Evolutionary conservation across 2,888 invertebrate genomes (phyloP), one percentile per base, ranked within the genome.

Genomic region (Eudasyphora cyanicolor): DNA sequence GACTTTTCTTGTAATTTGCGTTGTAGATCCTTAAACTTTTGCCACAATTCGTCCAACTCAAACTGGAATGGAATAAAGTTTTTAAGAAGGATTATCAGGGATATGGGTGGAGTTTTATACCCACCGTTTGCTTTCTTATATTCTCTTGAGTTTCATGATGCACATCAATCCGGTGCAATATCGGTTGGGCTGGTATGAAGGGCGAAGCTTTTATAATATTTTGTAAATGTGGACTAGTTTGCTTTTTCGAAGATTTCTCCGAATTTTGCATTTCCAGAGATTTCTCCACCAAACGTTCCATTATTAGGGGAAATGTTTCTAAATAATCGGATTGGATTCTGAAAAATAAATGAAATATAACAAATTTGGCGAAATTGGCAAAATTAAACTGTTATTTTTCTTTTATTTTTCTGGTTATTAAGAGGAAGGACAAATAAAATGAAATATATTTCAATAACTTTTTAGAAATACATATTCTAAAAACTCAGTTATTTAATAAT

Each of bases 241-340:
- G 84, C n/a, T 87, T 87, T 67, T 88, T 87, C 32, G 87, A 86
- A 86, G 76, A 17, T 76, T 17, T 1, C 85, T 84, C 17, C 85
- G 76, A 0, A 81, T 60, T 80, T 54, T 42, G 77, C 79, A 60
- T 87, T 32, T 85, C 81, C 49, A 86, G 62, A 0, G 88, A 87
- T 14, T 85, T 86, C 69, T 88, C 85, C 75, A 89, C 87, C 73
- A 92, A 86, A 10, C 90, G 88, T 82, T 92, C 91, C 79, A 92
- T 64, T 32, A 92, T 88, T 84, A 90, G 84, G 24, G 90, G 89
- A 77, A 92, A 88, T n/a, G 90, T 87, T 85, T 91, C 90, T 75
- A 92, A 87, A 76, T 86, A 86, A 82, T 92, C 91, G 24, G 92
- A 91, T 87, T 92, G 92, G 29, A 92, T 88, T 85, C 92, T 91